Percentiles rank a stretch among this genome's conserved stretches.
Conservation (phyloP, 2,797 vertebrate genomes). For the Kryptolebias ocellatus region DNA sequence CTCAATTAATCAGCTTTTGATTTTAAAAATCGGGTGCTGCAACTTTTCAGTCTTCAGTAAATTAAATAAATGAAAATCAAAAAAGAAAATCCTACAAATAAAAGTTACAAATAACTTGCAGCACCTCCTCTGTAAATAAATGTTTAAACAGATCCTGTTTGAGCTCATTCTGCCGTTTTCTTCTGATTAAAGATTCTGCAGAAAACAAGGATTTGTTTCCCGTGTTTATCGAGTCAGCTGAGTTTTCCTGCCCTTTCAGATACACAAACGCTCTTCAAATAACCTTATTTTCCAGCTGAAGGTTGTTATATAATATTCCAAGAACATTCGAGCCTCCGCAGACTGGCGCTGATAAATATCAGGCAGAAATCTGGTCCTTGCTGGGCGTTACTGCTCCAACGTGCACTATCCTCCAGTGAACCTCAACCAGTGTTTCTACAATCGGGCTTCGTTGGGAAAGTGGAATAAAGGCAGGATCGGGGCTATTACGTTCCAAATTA, state of each 20-base stretch:
- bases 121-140: too few relatives aligned
- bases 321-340: conserved; percentile 30
- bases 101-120: background rate
- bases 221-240: background rate
- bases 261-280: background rate
- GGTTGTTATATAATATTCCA: conserved; percentile 31
- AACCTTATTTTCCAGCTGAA: conserved; percentile 15
- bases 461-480: conserved; percentile 28
- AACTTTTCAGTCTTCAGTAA: background rate
- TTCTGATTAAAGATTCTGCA: background rate
- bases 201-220: too few relatives aligned
- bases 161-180: background rate
- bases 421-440: conserved; percentile 17
- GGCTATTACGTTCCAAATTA: background rate
- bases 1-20: background rate
- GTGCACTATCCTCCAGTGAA: conserved; percentile 38
- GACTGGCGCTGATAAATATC: conserved; percentile 6
- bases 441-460: conserved; percentile 47
- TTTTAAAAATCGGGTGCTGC: background rate
- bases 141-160: too few relatives aligned
- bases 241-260: background rate
- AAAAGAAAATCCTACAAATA: background rate
- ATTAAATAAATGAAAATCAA: background rate
- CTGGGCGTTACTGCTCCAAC: conserved; percentile 11
- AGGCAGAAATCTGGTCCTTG: conserved; percentile 4